Base-by-base conservation (phyloP, 2,888 invertebrate species). In the Andrena camellia region DNA sequence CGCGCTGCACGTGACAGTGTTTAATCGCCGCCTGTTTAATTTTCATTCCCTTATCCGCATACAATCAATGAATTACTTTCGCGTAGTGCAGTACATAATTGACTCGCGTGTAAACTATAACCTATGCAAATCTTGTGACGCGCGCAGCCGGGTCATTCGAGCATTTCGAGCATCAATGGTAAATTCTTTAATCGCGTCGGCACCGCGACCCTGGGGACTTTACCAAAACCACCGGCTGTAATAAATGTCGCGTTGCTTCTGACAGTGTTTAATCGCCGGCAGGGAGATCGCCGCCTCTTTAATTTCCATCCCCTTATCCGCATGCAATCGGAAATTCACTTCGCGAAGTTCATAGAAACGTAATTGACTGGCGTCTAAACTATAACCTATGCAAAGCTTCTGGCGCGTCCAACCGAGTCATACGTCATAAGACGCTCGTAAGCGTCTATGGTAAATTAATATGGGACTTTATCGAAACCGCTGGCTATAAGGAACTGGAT, bases 81-180 rank as follows among this genome's bases (percentile, higher is more conserved):
- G 29, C 42, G 48, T 10, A 17, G 48, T 26, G 35, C 67, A 20
- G 35, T 29, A 62, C 69, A 74, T 67, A 66, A 80, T 81, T 74
- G 48, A 74, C 29, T 70, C n/a, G 29, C 33, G 66, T 70, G 62
- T 70, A 74, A 74, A 69, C 60, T 78, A 29, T 70, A 67, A 69
- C 33, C 78, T 78, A 80, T 80, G 81, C n/a, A 80, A 81, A 81
- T 80, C 26, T 64, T 10, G 23, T n/a, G 23, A n/a, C 8, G 60
- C n/a, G 6, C 8, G 48, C 52, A 69, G 66, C 7, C 54, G 54
- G 71, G 31, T 68, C 62, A 57, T 10, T 26, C 26, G 26, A 52
- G 33, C 54, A n/a, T 20, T 17, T 31, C 26, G 23, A 57, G 35
- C 57, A 26, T 20, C n/a, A 35, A 0, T 54, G 60, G n/a, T 52